Base-by-base conservation (phyloP, 1,140 invertebrate species). In the Drosophila lowei region DNA sequence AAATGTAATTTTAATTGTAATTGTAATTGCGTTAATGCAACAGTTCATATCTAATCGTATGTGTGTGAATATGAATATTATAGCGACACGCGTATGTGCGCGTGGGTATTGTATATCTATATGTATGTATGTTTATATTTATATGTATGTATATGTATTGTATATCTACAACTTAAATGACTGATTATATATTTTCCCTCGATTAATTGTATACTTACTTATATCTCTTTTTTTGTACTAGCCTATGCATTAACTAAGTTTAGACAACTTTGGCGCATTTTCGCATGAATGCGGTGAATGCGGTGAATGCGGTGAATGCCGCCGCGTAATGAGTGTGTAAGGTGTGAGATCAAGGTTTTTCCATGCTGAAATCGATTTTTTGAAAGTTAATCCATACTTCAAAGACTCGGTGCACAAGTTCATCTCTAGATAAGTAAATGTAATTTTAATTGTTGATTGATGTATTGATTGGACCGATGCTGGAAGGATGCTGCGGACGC, bases 381-480 rank as follows among this genome's bases (percentile, higher is more conserved):
- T 8, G 15, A 61, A 56, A 28, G 59, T 48, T 72, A 73, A 49
- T 74, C 62, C 58, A 34, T 53, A 88, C 61, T 86, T 67, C 74
- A 79, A 86, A 86, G 78, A 88, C 84, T 86, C 83, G 71, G 78
- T 76, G 83, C 83, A 88, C 83, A 86, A 86, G 75, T 88, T 86
- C 75, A 58, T 62, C 61, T 83, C 61, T 83, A 86, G 74, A 66
- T 89, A 88, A 78, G 48, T 71, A 74, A 75, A 75, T 71, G 47
- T 88, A 81, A 62, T 74, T 71, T 44, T 88, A 88, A 88, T 86
- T 86, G 77, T 86, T 88, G 79, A 83, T 68, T 73, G 68, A 47
- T 53, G 42, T 38, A 68, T 49, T 58, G 61, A 63, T 61, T 16
- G 46, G 63, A 65, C 46, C 21, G 61, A 75, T 52, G 34, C 15